Percentiles rank a stretch among this genome's conserved stretches.
Conservation (phyloP, 2,797 vertebrate genomes). For the Sus cebifrons region DNA sequence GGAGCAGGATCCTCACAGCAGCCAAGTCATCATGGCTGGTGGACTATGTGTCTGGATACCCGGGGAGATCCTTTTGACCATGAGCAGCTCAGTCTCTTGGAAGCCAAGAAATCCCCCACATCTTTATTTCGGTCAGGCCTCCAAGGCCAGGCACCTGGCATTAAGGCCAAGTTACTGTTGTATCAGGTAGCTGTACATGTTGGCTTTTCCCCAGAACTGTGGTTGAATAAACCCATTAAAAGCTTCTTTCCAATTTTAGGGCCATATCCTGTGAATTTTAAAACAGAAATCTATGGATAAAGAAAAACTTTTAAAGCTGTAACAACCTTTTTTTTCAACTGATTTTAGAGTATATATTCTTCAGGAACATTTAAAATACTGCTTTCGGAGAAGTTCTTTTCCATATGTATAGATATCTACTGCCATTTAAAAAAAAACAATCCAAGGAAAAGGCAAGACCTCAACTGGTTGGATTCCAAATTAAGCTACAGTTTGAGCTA, state of each 20-base stretch:
- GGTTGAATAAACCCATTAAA: not conserved
- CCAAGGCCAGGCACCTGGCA: not conserved
- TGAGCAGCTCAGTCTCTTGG: not conserved
- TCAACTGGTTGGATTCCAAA: constrained; percentile 94
- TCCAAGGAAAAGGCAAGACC: constrained; percentile 91
- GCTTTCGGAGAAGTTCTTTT: constrained; percentile 84
- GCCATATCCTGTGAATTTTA: not conserved
- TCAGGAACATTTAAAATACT: constrained; percentile 65
- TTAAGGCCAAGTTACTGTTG: not conserved
- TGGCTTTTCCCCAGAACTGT: not conserved
- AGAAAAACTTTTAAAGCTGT: constrained; percentile 48
- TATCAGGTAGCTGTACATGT: not conserved
- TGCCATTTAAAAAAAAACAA: constrained; percentile 89
- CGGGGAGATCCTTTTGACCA: not conserved
- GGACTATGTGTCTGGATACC: not conserved
- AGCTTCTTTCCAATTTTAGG: constrained; percentile 2
- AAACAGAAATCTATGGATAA: not conserved
- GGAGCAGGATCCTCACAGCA: not conserved
- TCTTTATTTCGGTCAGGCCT: not conserved
- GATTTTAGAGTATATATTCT: constrained; percentile 49
- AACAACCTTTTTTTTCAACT: constrained; percentile 5
- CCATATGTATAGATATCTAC: constrained; percentile 81
- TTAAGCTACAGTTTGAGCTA: constrained; percentile 94
- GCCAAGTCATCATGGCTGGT: not conserved
- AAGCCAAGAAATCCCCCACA: not conserved